Percentiles rank a stretch among this genome's conserved stretches.
phyloP scores from a whole-genome alignment of 2,113 vertebrate genomes.

The Cygnus atratus region DNA sequence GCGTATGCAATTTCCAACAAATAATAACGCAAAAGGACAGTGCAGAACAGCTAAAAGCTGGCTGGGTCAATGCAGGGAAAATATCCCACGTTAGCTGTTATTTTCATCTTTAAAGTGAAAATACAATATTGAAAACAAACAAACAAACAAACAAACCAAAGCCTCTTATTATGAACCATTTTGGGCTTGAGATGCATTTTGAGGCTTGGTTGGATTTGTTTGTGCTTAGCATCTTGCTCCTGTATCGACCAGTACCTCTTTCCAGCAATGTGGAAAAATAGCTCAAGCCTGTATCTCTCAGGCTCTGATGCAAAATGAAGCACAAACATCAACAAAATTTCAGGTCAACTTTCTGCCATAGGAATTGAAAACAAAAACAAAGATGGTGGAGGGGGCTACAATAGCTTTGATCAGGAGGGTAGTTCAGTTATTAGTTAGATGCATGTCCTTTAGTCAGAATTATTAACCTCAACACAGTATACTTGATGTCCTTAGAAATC shows the following conservation, averaged over 20 bases:
- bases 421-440: background rate
- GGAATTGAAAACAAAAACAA: rapidly evolving
- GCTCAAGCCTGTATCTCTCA: background rate
- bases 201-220: background rate
- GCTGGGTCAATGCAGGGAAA: background rate
- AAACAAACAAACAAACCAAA: background rate
- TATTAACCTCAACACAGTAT: background rate
- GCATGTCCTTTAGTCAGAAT: background rate
- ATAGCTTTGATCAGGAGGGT: background rate
- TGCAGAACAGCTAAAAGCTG: slow-evolving; percentile 2
- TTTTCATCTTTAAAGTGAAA: background rate
- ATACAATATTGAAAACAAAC: background rate
- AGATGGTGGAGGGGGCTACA: background rate
- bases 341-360: background rate
- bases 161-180: background rate
- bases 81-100: background rate
- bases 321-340: background rate
- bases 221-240: background rate
- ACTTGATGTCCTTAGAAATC: background rate
- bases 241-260: background rate
- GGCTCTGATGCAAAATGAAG: background rate
- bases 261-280: background rate
- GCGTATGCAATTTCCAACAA: background rate
- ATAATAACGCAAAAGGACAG: background rate
- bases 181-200: background rate